Evolutionary conservation across 2,888 invertebrate genomes (phyloP).

Genomic region (Epinotia demarniana): DNA sequence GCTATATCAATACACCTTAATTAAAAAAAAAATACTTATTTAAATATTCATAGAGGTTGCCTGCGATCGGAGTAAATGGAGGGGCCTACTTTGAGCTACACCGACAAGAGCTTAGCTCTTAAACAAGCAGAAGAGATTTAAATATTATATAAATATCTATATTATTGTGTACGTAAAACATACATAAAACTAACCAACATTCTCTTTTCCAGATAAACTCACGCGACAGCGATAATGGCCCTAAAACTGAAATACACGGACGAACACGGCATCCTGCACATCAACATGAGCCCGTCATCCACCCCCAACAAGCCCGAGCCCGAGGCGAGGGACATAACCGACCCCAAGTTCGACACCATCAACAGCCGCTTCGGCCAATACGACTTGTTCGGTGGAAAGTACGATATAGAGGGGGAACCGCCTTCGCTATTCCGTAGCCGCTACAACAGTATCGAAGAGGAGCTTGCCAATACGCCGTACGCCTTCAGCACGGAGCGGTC

Average conservation of each 20-base stretch:
- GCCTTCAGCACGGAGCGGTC: conserved; percentile 76
- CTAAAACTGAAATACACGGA: conserved; percentile 78
- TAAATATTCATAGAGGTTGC: no score
- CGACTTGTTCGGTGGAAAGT: conserved; percentile 78
- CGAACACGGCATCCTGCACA: conserved; percentile 78
- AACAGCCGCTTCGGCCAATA: conserved; percentile 76
- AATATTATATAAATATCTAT: no score
- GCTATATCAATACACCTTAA: no score
- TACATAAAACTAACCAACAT: not conserved
- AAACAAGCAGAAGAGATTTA: no score
- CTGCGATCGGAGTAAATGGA: no score
- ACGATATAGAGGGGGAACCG: conserved; percentile 64
- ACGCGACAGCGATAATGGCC: conserved; percentile 64
- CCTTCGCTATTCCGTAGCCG: conserved; percentile 78
- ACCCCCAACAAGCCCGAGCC: conserved; percentile 56
- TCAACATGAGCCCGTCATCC: conserved; percentile 75
- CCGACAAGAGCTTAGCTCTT: no score
- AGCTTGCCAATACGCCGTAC: conserved; percentile 81
- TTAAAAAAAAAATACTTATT: no score
- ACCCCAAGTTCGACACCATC: conserved; percentile 77
- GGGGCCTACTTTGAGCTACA: no score
- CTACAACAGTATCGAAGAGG: conserved; percentile 81
- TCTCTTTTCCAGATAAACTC: conserved; percentile 50
- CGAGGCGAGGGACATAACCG: conserved; percentile 54
- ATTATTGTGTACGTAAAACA: no score